Conservation (phyloP, 2,797 vertebrate species). For the Hemibagrus guttatus region DNA sequence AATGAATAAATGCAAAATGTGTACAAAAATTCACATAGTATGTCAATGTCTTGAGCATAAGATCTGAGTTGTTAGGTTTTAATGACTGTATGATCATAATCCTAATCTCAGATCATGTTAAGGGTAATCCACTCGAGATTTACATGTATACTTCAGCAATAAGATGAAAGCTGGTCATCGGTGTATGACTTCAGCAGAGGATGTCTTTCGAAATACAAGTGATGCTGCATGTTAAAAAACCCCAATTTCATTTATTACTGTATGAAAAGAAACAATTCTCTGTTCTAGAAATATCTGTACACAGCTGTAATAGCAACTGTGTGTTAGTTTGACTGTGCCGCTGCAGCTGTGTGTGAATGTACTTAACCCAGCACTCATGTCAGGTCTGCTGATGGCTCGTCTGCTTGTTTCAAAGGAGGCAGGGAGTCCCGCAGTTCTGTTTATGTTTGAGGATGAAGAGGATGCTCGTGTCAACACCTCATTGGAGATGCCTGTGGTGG, state of each 20-base stretch:
- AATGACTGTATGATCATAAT: neutral
- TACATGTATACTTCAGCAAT: neutral
- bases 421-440: constrained; percentile 1
- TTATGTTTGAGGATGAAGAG: constrained; percentile 53
- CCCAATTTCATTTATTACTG: neutral
- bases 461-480: constrained; percentile 45
- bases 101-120: neutral
- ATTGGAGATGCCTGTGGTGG: constrained; percentile 23
- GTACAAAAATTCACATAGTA: neutral
- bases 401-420: constrained; percentile 39
- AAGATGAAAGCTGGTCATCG: neutral
- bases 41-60: neutral
- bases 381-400: neutral
- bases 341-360: constrained; percentile 14
- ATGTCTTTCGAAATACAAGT: neutral
- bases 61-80: neutral
- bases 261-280: neutral
- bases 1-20: neutral
- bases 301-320: constrained; percentile 16
- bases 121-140: neutral
- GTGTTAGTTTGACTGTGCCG: neutral
- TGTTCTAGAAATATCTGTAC: neutral
- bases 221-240: neutral
- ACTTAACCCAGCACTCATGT: constrained; percentile 6
- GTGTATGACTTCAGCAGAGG: neutral